A percentile compares a stretch with the other conserved stretches of the same genome.
These are phyloP conservation scores for Tichodroma muraria DNA, from an alignment of 2,113 vertebrate genomes.

Conservation along the genomic window DNA sequence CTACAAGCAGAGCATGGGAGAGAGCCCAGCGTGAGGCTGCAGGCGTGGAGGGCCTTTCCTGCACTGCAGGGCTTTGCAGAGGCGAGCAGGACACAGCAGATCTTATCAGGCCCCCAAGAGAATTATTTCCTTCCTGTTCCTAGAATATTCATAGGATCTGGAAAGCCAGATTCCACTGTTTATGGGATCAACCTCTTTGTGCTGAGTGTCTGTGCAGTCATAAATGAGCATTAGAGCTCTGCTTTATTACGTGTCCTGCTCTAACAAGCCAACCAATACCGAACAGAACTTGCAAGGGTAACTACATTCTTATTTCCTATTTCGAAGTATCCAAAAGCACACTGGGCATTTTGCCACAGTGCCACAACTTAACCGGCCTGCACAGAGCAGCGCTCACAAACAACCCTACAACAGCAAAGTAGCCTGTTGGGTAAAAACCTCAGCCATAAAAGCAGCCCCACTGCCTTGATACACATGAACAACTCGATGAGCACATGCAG, in stretches of 20 bases:
- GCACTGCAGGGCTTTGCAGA: background rate
- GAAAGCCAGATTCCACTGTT: background rate
- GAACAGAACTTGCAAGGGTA: background rate
- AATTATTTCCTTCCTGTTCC: background rate
- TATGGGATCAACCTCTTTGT: background rate
- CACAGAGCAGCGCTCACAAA: background rate
- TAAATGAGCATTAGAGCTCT: background rate
- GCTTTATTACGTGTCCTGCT: background rate
- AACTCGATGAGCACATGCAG: fast-evolving
- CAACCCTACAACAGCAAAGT: background rate
- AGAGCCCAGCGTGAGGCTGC: background rate
- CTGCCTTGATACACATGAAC: background rate
- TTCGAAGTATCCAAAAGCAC: background rate
- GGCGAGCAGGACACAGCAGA: background rate
- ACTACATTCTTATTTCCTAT: background rate
- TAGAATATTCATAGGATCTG: background rate
- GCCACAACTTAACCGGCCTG: background rate
- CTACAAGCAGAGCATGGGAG: constrained; percentile 62
- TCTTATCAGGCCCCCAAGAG: background rate
- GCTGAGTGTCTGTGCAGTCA: background rate
- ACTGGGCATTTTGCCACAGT: background rate
- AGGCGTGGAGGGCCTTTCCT: background rate
- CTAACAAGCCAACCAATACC: background rate
- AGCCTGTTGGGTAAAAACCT: background rate
- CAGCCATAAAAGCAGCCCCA: background rate